Conservation (phyloP, 2,888 invertebrate genomes). For the Entomobrya multifasciata region DNA sequence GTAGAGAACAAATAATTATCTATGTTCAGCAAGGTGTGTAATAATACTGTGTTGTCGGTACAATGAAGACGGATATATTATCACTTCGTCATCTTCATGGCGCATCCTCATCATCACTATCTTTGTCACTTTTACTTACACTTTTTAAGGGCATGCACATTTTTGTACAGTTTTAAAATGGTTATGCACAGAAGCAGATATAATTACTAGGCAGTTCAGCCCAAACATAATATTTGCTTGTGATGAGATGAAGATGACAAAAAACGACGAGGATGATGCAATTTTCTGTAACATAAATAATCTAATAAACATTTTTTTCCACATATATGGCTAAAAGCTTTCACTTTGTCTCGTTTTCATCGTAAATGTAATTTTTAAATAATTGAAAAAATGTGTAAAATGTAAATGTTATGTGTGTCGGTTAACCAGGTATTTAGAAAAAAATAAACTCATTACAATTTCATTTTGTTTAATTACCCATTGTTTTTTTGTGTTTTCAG, state of each 20-base stretch:
- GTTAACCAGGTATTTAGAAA: too few relatives aligned
- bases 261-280: slow-evolving; percentile 11
- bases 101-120: slow-evolving; percentile 39
- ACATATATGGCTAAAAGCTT: too few relatives aligned
- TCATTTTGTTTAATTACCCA: slow-evolving; percentile 6
- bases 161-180: neutral
- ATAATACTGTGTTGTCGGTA: neutral
- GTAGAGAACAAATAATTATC: slow-evolving; percentile 50
- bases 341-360: too few relatives aligned
- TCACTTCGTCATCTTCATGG: slow-evolving; percentile 56
- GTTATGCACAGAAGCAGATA: too few relatives aligned
- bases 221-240: too few relatives aligned
- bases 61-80: slow-evolving; percentile 8
- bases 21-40: slow-evolving; percentile 49
- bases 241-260: neutral
- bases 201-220: too few relatives aligned
- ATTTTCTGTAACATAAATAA: neutral
- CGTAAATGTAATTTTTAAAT: too few relatives aligned
- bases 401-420: too few relatives aligned
- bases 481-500: slow-evolving; percentile 52
- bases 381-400: too few relatives aligned
- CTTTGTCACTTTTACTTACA: slow-evolving; percentile 33
- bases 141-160: neutral
- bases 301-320: neutral
- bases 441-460: neutral